Base-by-base conservation (phyloP, 2,797 vertebrate genomes). In the Sebastes hopkinsi region DNA sequence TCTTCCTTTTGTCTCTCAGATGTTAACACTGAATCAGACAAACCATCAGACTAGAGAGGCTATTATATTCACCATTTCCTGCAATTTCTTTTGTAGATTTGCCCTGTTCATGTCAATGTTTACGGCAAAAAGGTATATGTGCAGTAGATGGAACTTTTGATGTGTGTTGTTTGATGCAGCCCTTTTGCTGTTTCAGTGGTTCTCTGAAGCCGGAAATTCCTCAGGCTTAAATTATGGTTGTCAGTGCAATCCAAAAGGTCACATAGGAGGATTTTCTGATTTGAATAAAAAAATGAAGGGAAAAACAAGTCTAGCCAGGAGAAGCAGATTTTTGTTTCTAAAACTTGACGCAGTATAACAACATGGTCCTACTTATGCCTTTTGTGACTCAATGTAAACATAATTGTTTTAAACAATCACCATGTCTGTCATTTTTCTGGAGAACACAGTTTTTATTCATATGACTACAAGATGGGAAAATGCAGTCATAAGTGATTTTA, bases 1-100 rank as follows among this genome's bases (percentile, higher is more conserved):
- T 80, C 74, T 76, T 87, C 71, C 71, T 81, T 88, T 91, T 87
- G 82, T 83, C 77, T 80, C 72, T 67, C 58, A 75, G 80, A 83
- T 86, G 67, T 79, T 82, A 80, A 82, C 13, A 30, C 52, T 70
- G 64, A 72, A 73, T 73, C 76, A 77, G 67, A 80, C 58, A 76
- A 78, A 75, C 46, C 56, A 72, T 61, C 46, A 75, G 69, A 73
- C 70, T 22, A 72, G 32, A 84, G 38, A 75, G 52, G 42, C 42
- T 58, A 30, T 4, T 75, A 55, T 56, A 71, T 66, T 71, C 14
- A 74, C 3, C 29, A 9, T 67, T 64, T 54, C 29, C 50, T 73
- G 8, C 18, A 55, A 8, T 27, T 6, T 46, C 13, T 64, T 32
- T 52, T 34, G 46, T 58, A 18, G 38, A 46, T 68, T 34, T 3